phyloP scores from a whole-genome alignment of 1,140 invertebrate species.

The Lepidotrigona ventralis region DNA sequence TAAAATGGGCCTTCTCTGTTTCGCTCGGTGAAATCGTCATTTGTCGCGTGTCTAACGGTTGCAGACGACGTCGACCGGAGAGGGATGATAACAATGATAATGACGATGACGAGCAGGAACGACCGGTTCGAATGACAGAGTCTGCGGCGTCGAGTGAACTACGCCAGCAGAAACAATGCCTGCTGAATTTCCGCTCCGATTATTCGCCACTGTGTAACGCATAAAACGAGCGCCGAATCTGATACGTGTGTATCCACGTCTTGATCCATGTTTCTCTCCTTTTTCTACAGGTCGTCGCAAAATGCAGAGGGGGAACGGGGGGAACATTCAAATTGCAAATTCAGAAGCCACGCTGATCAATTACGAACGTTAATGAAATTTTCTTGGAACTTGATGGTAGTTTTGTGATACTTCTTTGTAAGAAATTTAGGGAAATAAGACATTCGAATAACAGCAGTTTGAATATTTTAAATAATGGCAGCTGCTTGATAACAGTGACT shows the following conservation, averaged over 20 bases:
- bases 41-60: conserved; percentile 60
- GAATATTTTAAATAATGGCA: no score
- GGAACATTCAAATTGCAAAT: neutral
- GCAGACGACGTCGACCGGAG: conserved; percentile 26
- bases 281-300: neutral
- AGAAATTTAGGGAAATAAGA: no score
- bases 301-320: neutral
- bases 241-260: conserved; percentile 28
- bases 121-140: conserved; percentile 42
- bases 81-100: conserved; percentile 52
- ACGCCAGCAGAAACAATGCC: conserved; percentile 43
- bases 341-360: no score
- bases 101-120: conserved; percentile 53
- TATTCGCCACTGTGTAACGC: conserved; percentile 37
- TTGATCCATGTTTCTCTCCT: neutral
- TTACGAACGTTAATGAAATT: no score
- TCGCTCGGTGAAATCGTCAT: conserved; percentile 61
- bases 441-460: no score
- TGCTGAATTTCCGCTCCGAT: conserved; percentile 58
- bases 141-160: conserved; percentile 33
- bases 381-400: no score
- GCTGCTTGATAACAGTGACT: no score
- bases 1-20: neutral
- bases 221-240: conserved; percentile 36
- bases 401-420: no score